Evolutionary conservation across 2,113 vertebrate genomes (phyloP), one percentile per base, ranked within the genome.

Genomic region (Xyrauchen texanus): DNA sequence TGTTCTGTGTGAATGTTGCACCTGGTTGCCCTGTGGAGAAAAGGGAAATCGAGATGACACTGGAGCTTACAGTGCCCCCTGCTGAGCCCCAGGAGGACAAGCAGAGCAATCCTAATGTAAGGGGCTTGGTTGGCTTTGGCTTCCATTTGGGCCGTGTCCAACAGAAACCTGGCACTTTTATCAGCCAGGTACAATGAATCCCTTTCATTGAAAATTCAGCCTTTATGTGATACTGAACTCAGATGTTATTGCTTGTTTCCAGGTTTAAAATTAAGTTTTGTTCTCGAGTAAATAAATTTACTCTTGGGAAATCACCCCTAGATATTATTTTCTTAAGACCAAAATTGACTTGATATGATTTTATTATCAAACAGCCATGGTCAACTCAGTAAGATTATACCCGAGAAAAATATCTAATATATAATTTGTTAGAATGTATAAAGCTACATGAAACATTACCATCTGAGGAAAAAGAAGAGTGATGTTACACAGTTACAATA

Each of bases 1-100:
- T 96, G 21, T 98, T 95, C 85, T 87, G 90, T 74, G 92, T 94
- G 57, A 88, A 92, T 5, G 44, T 16, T 7, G 13, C 52, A 13
- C 67, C 85, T 51, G 47, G 15, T 0, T 79, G 86, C 44, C 81
- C 71, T 13, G 70, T 77, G 15, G 68, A 88, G 42, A 78, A 52
- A 42, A 81, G 21, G 44, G 16, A 65, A 55, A 75, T 8, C 57
- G 66, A 58, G 71, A 70, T 42, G 12, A 45, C 21, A 11, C 55
- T 84, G 67, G 15, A 68, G 12, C n/a, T 58, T 7, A 42, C 65
- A 60, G 42, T 1, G 0, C 65, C 49, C 45, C 0, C 53, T 57
- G 7, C 9, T 53, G 53, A 71, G 68, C 67, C 45, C 10, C 10
- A 77, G 34, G 75, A 78, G n/a, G 52, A 79, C 52, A 69, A 11